A percentile compares a stretch with the other conserved stretches of the same genome.
phyloP scores from a whole-genome alignment of 2,888 invertebrate species.

The Serripes groenlandicus region DNA sequence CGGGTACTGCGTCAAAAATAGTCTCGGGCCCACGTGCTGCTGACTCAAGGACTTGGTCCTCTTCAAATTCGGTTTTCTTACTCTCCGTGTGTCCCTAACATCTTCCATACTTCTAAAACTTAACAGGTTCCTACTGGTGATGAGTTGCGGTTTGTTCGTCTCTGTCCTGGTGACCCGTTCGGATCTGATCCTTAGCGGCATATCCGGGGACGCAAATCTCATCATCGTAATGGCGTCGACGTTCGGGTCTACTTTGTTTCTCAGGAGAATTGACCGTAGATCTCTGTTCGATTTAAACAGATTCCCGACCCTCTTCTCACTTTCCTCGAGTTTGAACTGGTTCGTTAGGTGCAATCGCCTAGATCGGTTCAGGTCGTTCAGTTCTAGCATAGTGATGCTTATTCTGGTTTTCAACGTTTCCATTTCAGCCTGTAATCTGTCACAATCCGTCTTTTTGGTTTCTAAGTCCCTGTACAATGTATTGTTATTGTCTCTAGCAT shows the following conservation, averaged over 20 bases:
- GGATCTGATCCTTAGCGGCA: neutral
- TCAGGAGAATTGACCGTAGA: conserved; percentile 40
- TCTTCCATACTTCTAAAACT: conserved; percentile 43
- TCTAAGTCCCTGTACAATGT: conserved; percentile 53
- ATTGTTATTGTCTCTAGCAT: conserved; percentile 48
- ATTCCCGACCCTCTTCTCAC: conserved; percentile 23
- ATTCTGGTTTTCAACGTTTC: conserved; percentile 36
- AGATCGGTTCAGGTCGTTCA: conserved; percentile 47
- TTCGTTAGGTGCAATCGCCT: conserved; percentile 33
- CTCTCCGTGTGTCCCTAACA: neutral
- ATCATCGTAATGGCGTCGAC: conserved; percentile 40
- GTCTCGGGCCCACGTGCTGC: neutral
- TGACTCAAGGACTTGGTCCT: conserved; percentile 7
- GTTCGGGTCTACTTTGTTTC: conserved; percentile 54
- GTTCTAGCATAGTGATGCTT: conserved; percentile 40
- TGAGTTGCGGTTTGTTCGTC: conserved; percentile 30
- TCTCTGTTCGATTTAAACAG: conserved; percentile 48
- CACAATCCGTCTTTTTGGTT: conserved; percentile 53
- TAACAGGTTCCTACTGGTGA: conserved; percentile 40
- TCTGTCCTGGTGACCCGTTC: neutral
- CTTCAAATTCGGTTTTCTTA: neutral
- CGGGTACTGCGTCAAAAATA: conserved; percentile 15
- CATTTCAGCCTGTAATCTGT: conserved; percentile 50
- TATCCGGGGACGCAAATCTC: neutral
- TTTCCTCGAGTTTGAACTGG: conserved; percentile 26